These are phyloP conservation scores for Phalloptychus januarius DNA, from an alignment of 2,797 vertebrate genomes.

Conservation along the genomic window DNA sequence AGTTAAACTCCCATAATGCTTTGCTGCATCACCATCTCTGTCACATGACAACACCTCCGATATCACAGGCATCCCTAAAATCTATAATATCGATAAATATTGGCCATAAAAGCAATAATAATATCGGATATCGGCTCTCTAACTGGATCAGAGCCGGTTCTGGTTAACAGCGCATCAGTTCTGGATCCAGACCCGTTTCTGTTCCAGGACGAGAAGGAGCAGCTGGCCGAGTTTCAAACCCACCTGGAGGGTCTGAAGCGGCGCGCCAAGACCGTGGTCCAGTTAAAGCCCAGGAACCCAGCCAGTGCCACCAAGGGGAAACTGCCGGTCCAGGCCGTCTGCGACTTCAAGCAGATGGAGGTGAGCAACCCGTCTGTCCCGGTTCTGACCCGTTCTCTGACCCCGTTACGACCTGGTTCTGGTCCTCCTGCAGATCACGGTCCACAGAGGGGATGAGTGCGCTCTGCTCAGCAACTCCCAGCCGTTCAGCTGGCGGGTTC, in stretches of 20 bases:
- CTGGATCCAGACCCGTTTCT: not conserved
- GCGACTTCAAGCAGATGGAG: slow-evolving; percentile 96
- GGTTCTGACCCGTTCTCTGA: not conserved
- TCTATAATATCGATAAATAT: too few species aligned
- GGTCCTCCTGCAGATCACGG: slow-evolving; percentile 81
- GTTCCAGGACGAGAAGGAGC: slow-evolving; percentile 90
- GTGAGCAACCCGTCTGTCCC: slow-evolving; percentile 54
- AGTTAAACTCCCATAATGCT: too few species aligned
- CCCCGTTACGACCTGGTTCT: not conserved
- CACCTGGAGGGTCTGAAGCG: slow-evolving; percentile 87
- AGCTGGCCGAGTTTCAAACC: slow-evolving; percentile 84
- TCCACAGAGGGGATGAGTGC: slow-evolving; percentile 89
- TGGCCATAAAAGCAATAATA: too few species aligned
- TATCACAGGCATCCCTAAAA: too few species aligned
- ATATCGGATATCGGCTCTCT: too few species aligned
- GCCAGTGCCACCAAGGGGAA: slow-evolving; percentile 75
- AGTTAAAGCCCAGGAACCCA: slow-evolving; percentile 88
- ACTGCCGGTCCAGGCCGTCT: slow-evolving; percentile 85
- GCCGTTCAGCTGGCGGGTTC: slow-evolving; percentile 88
- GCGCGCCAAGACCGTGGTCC: slow-evolving; percentile 85
- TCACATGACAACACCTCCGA: too few species aligned
- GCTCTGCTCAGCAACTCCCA: slow-evolving; percentile 86
- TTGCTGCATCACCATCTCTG: too few species aligned
- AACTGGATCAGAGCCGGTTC: not conserved
- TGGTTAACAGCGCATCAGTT: not conserved